phyloP scores from a whole-genome alignment of 2,797 vertebrate genomes.

The Picus viridis region DNA sequence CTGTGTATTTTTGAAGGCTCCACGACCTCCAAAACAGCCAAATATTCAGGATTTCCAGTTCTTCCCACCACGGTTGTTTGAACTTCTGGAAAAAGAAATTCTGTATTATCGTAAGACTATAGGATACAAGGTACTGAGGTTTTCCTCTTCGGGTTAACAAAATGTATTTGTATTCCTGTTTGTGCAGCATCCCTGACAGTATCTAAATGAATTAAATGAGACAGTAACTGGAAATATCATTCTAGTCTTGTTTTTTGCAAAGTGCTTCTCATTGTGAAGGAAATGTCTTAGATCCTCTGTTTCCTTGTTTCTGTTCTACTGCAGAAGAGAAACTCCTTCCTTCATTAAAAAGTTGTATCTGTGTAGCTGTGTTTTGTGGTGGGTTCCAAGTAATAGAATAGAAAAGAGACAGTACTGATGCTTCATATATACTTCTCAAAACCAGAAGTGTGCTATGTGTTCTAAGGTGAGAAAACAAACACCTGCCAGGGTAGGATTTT shows the following conservation, averaged over 20 bases:
- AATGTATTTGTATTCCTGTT: background rate
- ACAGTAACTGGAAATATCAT: background rate
- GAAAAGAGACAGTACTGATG: background rate
- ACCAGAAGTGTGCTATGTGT: background rate
- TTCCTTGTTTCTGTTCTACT: background rate
- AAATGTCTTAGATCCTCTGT: background rate
- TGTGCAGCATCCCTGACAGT: background rate
- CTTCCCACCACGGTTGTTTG: slow-evolving; percentile 88
- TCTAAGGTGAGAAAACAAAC: background rate
- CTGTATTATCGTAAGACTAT: slow-evolving; percentile 89
- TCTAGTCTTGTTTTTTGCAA: background rate
- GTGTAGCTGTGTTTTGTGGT: background rate
- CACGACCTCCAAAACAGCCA: slow-evolving; percentile 88
- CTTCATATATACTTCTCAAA: background rate
- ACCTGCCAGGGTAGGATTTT: background rate
- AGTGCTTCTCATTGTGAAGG: background rate
- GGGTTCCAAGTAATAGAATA: background rate
- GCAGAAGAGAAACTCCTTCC: background rate
- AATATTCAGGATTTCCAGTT: slow-evolving; percentile 92
- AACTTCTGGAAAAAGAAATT: slow-evolving; percentile 90
- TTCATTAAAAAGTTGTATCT: background rate
- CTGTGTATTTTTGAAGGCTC: slow-evolving; percentile 77
- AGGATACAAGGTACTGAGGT: slow-evolving; percentile 84
- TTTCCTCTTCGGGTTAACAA: background rate
- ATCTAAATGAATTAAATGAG: background rate